Evolutionary conservation across 37 sponge, comb jelly and placozoan species (phyloP), one percentile per base, ranked within the genome.

Genomic region (Halichondria panicea): DNA sequence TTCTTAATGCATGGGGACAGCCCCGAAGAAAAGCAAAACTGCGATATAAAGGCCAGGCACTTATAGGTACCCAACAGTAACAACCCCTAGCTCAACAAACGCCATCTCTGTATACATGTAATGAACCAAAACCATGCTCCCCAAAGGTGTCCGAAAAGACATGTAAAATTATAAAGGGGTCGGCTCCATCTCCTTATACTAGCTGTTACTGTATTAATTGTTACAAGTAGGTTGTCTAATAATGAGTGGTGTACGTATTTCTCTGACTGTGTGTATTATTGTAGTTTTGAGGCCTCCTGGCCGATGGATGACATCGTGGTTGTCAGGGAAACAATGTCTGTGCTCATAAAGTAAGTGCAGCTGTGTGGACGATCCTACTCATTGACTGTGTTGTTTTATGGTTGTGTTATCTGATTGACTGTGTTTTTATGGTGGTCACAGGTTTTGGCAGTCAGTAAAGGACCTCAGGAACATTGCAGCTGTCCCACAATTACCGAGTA

Each of bases 381-480:
- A 13, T 8, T 22, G 6, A 9, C 27, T 28, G 37, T 33, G 7
- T 33, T 43, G 50, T 45, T 8, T 50, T 55, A 65, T 65, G 55
- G 21, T 43, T 18, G 35, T n/a, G 25, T 22, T 55, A 12, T 72
- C n/a, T 55, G 39, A 7, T 27, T 6, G 39, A n/a, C 38, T 55
- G 12, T 50, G 57, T 37, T 68, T 44, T 38, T 43, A 6, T 28
- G 6, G 6, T 13, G 48, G 1, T 5, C 42, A 19, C 57, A 85
- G 86, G 58, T 86, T 86, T 57, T 86, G 87, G 87, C 38, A 56
- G 65, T 39, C 67, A 30, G 38, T 86, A 39, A 86, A 74, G 70
- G 87, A 86, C 30, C 63, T 86, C 19, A 79, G 59, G 80, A 86
- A 86, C 32, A 28, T 69, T 1, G 55, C 55, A 2, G 53, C 56